phyloP scores from a whole-genome alignment of 2,797 vertebrate genomes.

The Streptopelia turtur region DNA sequence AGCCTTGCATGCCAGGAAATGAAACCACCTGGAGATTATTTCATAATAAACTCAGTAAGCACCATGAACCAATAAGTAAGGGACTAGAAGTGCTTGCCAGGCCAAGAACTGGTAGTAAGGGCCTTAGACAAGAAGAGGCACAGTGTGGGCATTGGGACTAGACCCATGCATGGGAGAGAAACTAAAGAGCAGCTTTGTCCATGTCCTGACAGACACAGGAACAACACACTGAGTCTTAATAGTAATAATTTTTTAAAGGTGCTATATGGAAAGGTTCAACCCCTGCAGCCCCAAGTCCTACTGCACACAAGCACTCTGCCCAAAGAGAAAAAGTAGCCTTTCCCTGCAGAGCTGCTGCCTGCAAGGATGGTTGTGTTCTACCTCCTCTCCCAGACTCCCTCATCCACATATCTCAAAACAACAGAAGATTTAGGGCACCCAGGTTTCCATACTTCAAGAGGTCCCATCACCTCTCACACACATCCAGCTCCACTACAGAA shows the following conservation, averaged over 20 bases:
- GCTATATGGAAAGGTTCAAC: neutral
- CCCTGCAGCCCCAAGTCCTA: neutral
- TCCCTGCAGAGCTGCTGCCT: neutral
- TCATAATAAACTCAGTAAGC: neutral
- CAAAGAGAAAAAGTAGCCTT: neutral
- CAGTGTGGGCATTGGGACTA: neutral
- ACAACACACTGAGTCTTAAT: neutral
- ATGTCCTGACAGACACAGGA: neutral
- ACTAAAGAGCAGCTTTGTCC: neutral
- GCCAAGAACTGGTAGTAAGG: neutral
- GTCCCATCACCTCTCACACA: neutral
- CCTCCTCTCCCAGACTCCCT: neutral
- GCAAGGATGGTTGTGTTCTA: neutral
- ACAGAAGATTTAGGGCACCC: neutral
- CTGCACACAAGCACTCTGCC: neutral
- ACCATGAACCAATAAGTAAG: neutral
- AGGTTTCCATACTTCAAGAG: neutral
- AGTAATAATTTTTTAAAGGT: neutral
- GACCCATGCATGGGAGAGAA: neutral
- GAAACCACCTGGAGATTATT: neutral
- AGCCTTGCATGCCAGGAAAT: fast-evolving
- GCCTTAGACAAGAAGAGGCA: neutral
- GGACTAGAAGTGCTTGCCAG: neutral
- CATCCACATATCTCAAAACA: fast-evolving
- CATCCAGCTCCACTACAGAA: neutral